These are phyloP conservation scores for Phylloscopus trochiloides DNA, from an alignment of 2,113 vertebrate species.

Conservation along the genomic window DNA sequence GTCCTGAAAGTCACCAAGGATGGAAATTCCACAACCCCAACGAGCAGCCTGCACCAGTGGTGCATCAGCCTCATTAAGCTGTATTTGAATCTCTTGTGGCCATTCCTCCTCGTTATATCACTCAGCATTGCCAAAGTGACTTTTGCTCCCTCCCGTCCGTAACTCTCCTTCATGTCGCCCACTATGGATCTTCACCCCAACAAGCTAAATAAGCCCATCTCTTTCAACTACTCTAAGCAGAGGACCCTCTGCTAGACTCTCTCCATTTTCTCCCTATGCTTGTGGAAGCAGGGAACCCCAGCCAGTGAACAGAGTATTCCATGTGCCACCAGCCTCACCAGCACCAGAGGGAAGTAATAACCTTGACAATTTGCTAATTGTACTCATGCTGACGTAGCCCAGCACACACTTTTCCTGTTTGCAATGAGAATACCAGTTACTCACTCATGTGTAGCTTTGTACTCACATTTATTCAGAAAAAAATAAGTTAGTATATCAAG, in stretches of 20 bases:
- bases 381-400: neutral
- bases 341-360: neutral
- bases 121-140: neutral
- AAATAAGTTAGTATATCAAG: neutral
- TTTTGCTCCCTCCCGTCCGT: neutral
- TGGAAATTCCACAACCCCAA: neutral
- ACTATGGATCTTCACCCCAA: neutral
- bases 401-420: neutral
- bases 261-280: neutral
- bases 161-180: neutral
- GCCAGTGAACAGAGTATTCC: neutral
- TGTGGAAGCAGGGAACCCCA: neutral
- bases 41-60: neutral
- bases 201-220: neutral
- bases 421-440: neutral
- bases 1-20: neutral
- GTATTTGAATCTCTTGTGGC: neutral
- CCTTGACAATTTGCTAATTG: neutral
- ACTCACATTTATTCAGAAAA: neutral
- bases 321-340: neutral
- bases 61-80: neutral
- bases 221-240: neutral
- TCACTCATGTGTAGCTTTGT: neutral
- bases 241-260: neutral
- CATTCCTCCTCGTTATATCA: neutral